Evolutionary conservation across 2,113 vertebrate genomes (phyloP), one percentile per base, ranked within the genome.

Genomic region (Semnornis frantzii): DNA sequence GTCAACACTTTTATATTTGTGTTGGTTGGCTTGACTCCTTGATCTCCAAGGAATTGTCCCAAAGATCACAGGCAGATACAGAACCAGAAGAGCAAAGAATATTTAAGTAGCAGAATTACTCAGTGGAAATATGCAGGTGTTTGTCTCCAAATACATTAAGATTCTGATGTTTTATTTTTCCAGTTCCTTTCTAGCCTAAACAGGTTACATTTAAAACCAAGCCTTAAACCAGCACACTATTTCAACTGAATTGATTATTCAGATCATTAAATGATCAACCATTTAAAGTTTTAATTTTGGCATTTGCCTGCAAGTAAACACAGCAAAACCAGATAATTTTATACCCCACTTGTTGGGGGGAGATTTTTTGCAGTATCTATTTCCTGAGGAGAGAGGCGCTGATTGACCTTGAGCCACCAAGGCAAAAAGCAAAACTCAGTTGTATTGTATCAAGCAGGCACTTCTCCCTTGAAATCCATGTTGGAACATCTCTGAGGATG

Each of bases 51-150:
- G 91, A 92, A 87, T 83, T 0, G 1, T 54, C 85, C 80, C 0
- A 0, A 92, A 92, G 48, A 91, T 91, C 85, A 78, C 58, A 91
- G 60, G 87, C 69, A 91, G 79, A 94, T 48, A 87, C 55, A 59
- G 57, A 91, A 95, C 85, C 69, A 6, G 85, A 87, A 90, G 37
- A 91, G 82, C 91, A 91, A 88, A 91, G 84, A 85, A 85, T 81
- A 90, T 84, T 80, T 88, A 85, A 85, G 85, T 23, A 92, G 73
- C 70, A 85, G 62, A 85, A 83, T 34, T 78, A 78, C 85, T 78
- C 82, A 83, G 65, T 65, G 87, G 91, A 76, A 91, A 75, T 68
- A 68, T 18, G 79, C 76, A 87, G 82, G 76, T 92, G 76, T 91
- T 92, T 93, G 42, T 89, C 82, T 91, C 62, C 50, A 87, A 65